Evolutionary conservation across 2,113 vertebrate genomes (phyloP), one percentile per base, ranked within the genome.

Genomic region (Chionis minor): DNA sequence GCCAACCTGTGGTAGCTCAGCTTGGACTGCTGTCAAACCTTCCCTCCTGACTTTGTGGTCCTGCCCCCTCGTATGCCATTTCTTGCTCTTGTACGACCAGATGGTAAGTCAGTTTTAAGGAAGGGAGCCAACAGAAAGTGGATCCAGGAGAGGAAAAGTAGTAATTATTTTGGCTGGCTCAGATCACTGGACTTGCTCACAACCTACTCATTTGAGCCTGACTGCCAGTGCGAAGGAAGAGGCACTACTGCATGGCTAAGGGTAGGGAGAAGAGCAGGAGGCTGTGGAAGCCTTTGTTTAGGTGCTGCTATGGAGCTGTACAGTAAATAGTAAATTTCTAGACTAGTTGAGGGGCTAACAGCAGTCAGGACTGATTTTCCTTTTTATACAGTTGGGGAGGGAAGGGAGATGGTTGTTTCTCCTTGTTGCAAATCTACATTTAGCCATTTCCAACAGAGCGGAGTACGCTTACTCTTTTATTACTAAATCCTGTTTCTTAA

Each of bases 131-230:
- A 86, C 33, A 73, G 69, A 91, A 92, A 56, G 44, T 72, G 62
- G 20, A 69, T 94, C 66, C 81, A 80, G 67, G 80, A 90, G 83
- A 75, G 61, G 62, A 92, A 62, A 84, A 88, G 19, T 12, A 77
- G 55, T 86, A 81, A 86, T 95, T 91, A 74, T 78, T 96, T 95
- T 95, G 59, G 17, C 67, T 88, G 63, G n/a, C 77, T 83, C 42
- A 32, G 26, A 10, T 89, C 10, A 7, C 38, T 86, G n/a, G 51
- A 42, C 28, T 88, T 88, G 67, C 63, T 96, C 15, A 24, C 86
- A 91, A 51, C 13, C 28, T 62, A 15, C 59, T 84, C 59, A 30
- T 66, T 81, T 71, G 23, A 86, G 71, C 0, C 0, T 91, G 80
- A 73, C n/a, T 92, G 67, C 79, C 80, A 83, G 24, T 21, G 83